A percentile compares a stretch with the other conserved stretches of the same genome.
These are phyloP conservation scores for Cataglyphis albicans DNA, from an alignment of 2,888 invertebrate genomes.

Conservation along the genomic window DNA sequence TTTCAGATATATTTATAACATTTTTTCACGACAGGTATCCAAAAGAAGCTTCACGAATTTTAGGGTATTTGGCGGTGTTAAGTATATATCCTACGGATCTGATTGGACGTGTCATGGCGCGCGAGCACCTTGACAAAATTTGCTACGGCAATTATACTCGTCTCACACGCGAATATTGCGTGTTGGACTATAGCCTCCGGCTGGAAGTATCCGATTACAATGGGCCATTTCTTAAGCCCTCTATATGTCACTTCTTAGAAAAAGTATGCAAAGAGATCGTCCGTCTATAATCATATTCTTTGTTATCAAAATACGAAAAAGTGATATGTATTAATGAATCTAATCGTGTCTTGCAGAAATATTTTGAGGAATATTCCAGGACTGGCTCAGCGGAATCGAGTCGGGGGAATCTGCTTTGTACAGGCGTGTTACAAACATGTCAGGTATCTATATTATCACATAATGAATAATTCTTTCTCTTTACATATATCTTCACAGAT, in stretches of 20 bases:
- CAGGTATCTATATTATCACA: neutral
- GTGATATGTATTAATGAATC: neutral
- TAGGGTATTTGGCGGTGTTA: conserved; percentile 33
- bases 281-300: neutral
- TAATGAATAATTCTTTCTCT: neutral
- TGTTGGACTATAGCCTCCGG: conserved; percentile 88
- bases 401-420: neutral
- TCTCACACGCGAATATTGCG: conserved; percentile 88
- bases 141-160: conserved; percentile 87
- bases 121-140: conserved; percentile 87
- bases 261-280: conserved; percentile 24
- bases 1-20: conserved; percentile 18
- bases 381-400: neutral
- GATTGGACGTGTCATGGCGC: conserved; percentile 87
- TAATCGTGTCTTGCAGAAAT: neutral
- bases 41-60: conserved; percentile 43
- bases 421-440: neutral
- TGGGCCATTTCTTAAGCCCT: conserved; percentile 86
- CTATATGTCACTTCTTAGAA: neutral
- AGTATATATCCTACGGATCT: conserved; percentile 84
- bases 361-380: neutral
- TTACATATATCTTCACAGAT: neutral
- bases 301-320: neutral
- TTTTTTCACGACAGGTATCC: conserved; percentile 68
- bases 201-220: conserved; percentile 88